Evolutionary conservation across 64 coral and sea anemone genomes (phyloP), one percentile per base, ranked within the genome.

Genomic region (Montipora foliosa): DNA sequence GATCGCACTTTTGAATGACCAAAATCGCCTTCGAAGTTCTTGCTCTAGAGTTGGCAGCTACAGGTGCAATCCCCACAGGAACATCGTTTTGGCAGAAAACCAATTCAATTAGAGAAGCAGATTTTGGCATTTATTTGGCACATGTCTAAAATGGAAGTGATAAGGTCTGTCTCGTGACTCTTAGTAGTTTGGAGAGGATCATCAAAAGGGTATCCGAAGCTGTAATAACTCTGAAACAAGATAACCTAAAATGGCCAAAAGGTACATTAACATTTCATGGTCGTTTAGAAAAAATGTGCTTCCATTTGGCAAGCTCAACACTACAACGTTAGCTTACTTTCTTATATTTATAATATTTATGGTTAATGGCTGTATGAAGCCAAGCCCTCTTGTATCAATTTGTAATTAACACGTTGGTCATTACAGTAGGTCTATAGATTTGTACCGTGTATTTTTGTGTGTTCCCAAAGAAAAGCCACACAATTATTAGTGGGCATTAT

Each of bases 71-170:
- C 67, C 64, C 78, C 37, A 80, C 7, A 29, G 66, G 90, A 82
- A 91, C 37, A 91, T 81, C 78, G 66, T 52, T 91, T 91, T 58
- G 90, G 90, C 74, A 91, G 90, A 91, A 51, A 57, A 29, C 47
- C 90, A 70, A 83, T 91, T 14, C 90, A 79, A 25, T 22, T 82
- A 14, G 6, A 82, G 24, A 91, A 91, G 79, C 79, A 91, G 44
- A 19, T 91, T 72, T 91, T 83, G 48, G 67, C 79, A 44, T 91
- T 74, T 74, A 25, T 91, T 73, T 91, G 90, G 90, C 55, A 52
- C 12, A 50, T 91, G 8, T 81, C 90, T 29, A 91, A 91, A 47
- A 91, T 72, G 46, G 90, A 91, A 83, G 29, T 25, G 2, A 91
- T 74, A n/a, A 71, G 68, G 69, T 82, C 78, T 24, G 79, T 91